A percentile compares a stretch with the other conserved stretches of the same genome.
Evolutionary conservation across 2,797 vertebrate genomes (phyloP).

Genomic region (Argya squamiceps): DNA sequence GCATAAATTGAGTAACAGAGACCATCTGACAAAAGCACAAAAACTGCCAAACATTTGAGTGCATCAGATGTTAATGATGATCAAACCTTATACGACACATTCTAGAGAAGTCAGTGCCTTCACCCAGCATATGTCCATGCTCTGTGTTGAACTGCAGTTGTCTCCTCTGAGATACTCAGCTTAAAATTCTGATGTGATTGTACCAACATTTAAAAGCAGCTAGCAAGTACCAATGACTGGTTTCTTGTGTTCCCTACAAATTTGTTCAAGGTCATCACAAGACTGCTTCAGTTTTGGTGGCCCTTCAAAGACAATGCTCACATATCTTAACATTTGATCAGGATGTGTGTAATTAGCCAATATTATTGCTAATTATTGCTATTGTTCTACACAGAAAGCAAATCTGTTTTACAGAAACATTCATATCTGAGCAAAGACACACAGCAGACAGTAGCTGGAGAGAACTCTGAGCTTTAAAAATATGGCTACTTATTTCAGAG

Average conservation of each 20-base stretch:
- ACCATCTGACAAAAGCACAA: conserved; percentile 39
- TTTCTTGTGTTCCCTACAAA: not conserved
- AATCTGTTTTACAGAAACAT: not conserved
- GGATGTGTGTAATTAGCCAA: not conserved
- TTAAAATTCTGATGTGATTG: not conserved
- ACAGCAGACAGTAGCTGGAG: not conserved
- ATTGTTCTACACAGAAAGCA: not conserved
- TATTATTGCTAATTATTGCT: too few relatives aligned
- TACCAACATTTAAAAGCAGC: not conserved
- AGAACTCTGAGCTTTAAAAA: not conserved
- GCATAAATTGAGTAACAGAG: not conserved
- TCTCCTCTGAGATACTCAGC: not conserved
- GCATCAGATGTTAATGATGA: conserved; percentile 30
- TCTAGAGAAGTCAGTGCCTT: conserved; percentile 5
- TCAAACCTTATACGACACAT: conserved; percentile 4
- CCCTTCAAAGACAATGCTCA: not conserved
- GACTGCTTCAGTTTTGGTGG: not conserved
- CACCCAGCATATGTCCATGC: not conserved
- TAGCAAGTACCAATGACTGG: not conserved
- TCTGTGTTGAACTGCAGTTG: not conserved
- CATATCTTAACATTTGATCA: not conserved
- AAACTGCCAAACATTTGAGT: not conserved
- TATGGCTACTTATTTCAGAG: not conserved
- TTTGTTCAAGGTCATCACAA: not conserved
- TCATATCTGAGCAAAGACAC: not conserved